Percentiles rank a stretch among this genome's conserved stretches.
phyloP scores from a whole-genome alignment of 2,888 invertebrate genomes.

The Sinodicranocentrus sp. region DNA sequence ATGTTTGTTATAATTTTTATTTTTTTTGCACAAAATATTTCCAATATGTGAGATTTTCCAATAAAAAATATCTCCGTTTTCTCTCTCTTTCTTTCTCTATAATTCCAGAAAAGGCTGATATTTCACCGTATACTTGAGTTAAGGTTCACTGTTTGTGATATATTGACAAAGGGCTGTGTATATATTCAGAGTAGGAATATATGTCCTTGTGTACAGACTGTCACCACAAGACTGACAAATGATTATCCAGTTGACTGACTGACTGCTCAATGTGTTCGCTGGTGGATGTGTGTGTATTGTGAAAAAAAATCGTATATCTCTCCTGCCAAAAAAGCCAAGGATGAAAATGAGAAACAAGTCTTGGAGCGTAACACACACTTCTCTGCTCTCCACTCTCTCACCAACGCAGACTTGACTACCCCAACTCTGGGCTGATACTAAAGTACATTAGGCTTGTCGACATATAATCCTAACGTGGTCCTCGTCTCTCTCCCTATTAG shows the following conservation, averaged over 20 bases:
- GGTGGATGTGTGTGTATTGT: background rate
- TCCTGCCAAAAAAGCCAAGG: constrained; percentile 54
- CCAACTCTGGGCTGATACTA: constrained; percentile 66
- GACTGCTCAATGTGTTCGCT: constrained; percentile 54
- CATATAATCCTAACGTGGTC: constrained; percentile 20
- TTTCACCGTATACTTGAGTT: constrained; percentile 34
- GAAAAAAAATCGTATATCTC: background rate
- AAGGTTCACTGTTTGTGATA: too few relatives aligned
- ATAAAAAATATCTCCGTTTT: background rate
- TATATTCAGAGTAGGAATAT: background rate
- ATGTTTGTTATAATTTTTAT: background rate
- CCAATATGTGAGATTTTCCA: constrained; percentile 4
- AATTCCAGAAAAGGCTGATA: constrained; percentile 1
- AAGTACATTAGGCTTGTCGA: constrained; percentile 62
- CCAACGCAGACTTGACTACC: constrained; percentile 52
- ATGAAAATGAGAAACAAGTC: constrained; percentile 26
- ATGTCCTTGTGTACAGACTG: constrained; percentile 68
- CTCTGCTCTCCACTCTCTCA: constrained; percentile 21
- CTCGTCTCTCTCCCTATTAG: constrained; percentile 25
- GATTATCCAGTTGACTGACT: constrained; percentile 65
- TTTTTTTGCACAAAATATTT: constrained; percentile 8
- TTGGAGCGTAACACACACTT: constrained; percentile 24
- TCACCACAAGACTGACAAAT: constrained; percentile 70
- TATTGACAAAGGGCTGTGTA: too few relatives aligned
- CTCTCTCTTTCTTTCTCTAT: background rate